A percentile compares a stretch with the other conserved stretches of the same genome.
These are phyloP conservation scores for Panulirus ornatus DNA, from an alignment of 1,140 invertebrate genomes.

Conservation along the genomic window DNA sequence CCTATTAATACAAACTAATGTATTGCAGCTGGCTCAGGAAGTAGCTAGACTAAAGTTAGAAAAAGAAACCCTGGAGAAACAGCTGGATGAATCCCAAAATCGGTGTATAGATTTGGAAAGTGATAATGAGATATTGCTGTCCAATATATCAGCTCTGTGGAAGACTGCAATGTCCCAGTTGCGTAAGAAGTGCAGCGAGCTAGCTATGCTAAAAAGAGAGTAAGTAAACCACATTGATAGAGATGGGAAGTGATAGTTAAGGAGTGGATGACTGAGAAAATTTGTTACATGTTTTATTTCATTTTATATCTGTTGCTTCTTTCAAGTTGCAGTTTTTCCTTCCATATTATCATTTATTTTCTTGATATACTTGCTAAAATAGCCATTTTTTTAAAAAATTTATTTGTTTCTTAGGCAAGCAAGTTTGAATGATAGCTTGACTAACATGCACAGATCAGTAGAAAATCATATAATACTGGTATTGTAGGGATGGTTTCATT, in stretches of 20 bases:
- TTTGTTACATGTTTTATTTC: neutral
- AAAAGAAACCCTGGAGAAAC: neutral
- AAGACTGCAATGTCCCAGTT: conserved; percentile 56
- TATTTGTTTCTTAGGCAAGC: too few relatives aligned
- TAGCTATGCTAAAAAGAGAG: conserved; percentile 31
- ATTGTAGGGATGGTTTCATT: neutral
- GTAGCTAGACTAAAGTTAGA: conserved; percentile 1
- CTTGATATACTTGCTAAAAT: neutral
- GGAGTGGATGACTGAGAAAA: neutral
- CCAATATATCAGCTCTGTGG: conserved; percentile 69
- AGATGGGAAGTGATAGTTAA: neutral
- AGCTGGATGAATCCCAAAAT: neutral
- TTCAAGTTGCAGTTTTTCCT: too few relatives aligned
- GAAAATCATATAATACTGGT: neutral
- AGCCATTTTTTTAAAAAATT: neutral
- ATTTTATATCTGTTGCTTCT: neutral
- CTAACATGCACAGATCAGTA: too few relatives aligned
- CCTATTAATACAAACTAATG: neutral
- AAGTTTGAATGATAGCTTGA: too few relatives aligned
- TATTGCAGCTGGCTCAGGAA: conserved; percentile 12
- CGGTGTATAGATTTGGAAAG: conserved; percentile 45
- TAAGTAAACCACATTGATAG: conserved; percentile 30
- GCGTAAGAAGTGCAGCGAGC: conserved; percentile 18
- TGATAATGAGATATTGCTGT: conserved; percentile 53
- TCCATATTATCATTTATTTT: neutral